Percentiles rank a stretch among this genome's conserved stretches.
Evolutionary conservation across 2,113 vertebrate genomes (phyloP).

Genomic region (Pelusios castaneus): DNA sequence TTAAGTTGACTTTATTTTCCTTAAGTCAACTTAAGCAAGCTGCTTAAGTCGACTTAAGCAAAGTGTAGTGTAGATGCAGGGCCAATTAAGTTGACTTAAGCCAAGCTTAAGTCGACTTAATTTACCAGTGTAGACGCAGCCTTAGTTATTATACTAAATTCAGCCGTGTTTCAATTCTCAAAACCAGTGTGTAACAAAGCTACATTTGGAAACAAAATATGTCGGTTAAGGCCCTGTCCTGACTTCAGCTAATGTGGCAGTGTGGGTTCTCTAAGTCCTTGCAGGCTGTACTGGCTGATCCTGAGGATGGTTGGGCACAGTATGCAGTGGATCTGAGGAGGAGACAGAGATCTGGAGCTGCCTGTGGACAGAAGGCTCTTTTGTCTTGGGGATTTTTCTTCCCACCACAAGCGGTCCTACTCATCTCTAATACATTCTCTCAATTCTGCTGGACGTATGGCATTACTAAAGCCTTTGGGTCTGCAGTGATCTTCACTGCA

Average conservation of each 20-base stretch:
- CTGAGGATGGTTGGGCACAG: background rate
- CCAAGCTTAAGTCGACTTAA: too few species aligned
- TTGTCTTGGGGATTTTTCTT: background rate
- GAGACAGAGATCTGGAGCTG: accelerated
- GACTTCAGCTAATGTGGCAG: accelerated
- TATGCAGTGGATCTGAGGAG: background rate
- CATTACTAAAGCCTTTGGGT: background rate
- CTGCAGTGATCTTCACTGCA: background rate
- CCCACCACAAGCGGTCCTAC: background rate
- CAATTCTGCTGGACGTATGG: background rate
- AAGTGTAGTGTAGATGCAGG: too few species aligned
- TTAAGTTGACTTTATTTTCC: too few species aligned
- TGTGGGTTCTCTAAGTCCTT: background rate
- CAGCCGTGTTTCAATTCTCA: background rate
- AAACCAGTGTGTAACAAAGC: background rate
- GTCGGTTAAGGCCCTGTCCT: background rate
- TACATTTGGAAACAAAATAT: background rate
- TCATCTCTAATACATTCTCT: background rate
- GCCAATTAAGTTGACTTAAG: too few species aligned
- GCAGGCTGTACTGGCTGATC: background rate
- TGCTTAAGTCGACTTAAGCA: too few species aligned
- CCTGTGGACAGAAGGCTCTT: background rate
- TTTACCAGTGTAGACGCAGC: too few species aligned
- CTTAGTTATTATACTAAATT: background rate
- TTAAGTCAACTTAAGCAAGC: too few species aligned